Base-by-base conservation (phyloP, 2,797 vertebrate genomes). In the Diglossa cyanea region DNA sequence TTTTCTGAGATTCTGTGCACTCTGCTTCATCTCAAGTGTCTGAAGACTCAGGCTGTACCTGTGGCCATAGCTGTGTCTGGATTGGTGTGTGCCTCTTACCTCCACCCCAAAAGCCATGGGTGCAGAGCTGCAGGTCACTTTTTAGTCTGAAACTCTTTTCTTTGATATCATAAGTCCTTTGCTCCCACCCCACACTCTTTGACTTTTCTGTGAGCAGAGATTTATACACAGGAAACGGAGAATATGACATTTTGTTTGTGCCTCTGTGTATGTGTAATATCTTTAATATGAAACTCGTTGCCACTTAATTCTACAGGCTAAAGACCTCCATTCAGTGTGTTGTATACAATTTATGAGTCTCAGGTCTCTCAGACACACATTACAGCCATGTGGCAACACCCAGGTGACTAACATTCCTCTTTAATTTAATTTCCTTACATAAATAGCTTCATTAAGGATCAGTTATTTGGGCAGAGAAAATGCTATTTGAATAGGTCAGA, bases 391-490 rank as follows among this genome's bases (percentile, higher is more conserved):
- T 91, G 92, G 95, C 95, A 96, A 92, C 96, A 97, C 94, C 90
- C 84, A 60, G 84, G 96, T 96, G 96, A 97, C 96, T 95, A 96
- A 76, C 97, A 97, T 97, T 97, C 97, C 96, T 95, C 91, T 97
- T 95, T 96, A 97, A 97, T 98, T 98, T 96, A 97, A 98, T 97
- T 97, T 98, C 97, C 97, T 97, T 94, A 93, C 82, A 95, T 96
- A 97, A 98, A 98, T 96, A 96, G 79, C 88, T 93, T 98, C 93
- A 97, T 97, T 97, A 98, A 96, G 94, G 83, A 97, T 97, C 96
- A 95, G 90, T 97, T 97, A 97, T 96, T 95, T 91, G 86, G 76
- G 90, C 91, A 95, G 79, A 96, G 90, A 97, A 98, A 97, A 96
- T 95, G 68, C 93, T 88, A 17, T 88, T 96, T 92, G 68, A 95